phyloP scores from a whole-genome alignment of 2,797 vertebrate species.

The Enteromius radiatus region DNA sequence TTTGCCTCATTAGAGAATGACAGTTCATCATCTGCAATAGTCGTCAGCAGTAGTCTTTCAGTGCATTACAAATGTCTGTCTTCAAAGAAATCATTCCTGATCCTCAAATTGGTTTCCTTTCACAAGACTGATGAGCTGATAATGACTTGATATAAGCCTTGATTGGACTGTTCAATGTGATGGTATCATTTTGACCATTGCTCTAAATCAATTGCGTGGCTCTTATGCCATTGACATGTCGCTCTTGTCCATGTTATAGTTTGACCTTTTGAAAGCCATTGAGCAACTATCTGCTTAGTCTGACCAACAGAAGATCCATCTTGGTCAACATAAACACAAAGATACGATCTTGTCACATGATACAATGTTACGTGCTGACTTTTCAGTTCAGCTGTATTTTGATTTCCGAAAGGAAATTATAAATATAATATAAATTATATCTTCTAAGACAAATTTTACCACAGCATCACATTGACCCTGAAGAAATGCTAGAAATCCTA shows the following conservation, averaged over 20 bases:
- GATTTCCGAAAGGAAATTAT: neutral
- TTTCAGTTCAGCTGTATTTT: neutral
- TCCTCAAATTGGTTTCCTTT: constrained; percentile 4
- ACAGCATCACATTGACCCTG: neutral
- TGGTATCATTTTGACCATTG: constrained; percentile 38
- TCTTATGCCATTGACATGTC: constrained; percentile 27
- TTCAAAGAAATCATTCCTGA: constrained; percentile 40
- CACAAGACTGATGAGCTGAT: constrained; percentile 59
- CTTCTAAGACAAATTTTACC: neutral
- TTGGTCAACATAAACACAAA: constrained; percentile 28
- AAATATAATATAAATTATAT: too few species aligned
- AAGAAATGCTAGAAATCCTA: neutral
- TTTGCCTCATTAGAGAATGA: neutral
- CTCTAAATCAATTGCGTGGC: constrained; percentile 32
- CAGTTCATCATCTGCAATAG: neutral
- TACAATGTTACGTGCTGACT: neutral
- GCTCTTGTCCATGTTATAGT: constrained; percentile 4
- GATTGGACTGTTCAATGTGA: constrained; percentile 46
- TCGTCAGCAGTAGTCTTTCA: neutral
- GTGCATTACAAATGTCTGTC: neutral
- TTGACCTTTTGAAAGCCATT: constrained; percentile 38
- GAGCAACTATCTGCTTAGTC: constrained; percentile 25
- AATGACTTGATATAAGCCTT: constrained; percentile 55
- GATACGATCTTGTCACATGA: constrained; percentile 9
- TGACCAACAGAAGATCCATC: constrained; percentile 1